These are phyloP conservation scores for Embidobia sp. DNA, from an alignment of 2,888 invertebrate species.

Conservation along the genomic window DNA sequence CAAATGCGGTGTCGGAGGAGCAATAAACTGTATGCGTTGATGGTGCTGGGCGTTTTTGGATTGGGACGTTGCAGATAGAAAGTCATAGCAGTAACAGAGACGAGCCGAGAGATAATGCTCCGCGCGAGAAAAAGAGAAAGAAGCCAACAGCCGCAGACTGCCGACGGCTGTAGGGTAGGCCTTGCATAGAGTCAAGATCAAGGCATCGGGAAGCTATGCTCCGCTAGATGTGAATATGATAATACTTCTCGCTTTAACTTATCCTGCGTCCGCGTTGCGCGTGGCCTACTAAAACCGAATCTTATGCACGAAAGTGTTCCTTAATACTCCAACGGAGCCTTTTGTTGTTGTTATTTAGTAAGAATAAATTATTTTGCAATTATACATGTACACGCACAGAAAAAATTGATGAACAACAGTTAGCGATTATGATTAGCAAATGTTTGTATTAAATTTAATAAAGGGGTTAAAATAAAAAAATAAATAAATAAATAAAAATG, in stretches of 20 bases:
- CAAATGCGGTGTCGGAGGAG: too few species aligned
- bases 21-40: too few species aligned
- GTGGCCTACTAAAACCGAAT: conserved; percentile 62
- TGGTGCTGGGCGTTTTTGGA: conserved; percentile 44
- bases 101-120: conserved; percentile 46
- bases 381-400: too few species aligned
- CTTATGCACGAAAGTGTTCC: conserved; percentile 60
- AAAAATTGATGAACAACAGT: too few species aligned
- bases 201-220: conserved; percentile 64
- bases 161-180: conserved; percentile 65
- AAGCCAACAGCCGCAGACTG: conserved; percentile 57
- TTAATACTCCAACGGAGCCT: conserved; percentile 42
- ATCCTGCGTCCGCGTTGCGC: conserved; percentile 59
- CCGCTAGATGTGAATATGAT: conserved; percentile 65
- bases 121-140: conserved; percentile 58
- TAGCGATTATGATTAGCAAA: too few species aligned
- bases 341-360: conserved; percentile 29
- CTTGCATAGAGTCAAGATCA: conserved; percentile 67
- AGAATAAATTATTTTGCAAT: neutral
- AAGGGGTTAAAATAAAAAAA: too few species aligned
- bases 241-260: conserved; percentile 59
- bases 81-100: conserved; percentile 58
- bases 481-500: too few species aligned
- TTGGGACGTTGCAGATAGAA: conserved; percentile 61
- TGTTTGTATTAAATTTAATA: too few species aligned